These are phyloP conservation scores for Anguilla pacifica DNA, from an alignment of 2,797 vertebrate species.

Conservation along the genomic window DNA sequence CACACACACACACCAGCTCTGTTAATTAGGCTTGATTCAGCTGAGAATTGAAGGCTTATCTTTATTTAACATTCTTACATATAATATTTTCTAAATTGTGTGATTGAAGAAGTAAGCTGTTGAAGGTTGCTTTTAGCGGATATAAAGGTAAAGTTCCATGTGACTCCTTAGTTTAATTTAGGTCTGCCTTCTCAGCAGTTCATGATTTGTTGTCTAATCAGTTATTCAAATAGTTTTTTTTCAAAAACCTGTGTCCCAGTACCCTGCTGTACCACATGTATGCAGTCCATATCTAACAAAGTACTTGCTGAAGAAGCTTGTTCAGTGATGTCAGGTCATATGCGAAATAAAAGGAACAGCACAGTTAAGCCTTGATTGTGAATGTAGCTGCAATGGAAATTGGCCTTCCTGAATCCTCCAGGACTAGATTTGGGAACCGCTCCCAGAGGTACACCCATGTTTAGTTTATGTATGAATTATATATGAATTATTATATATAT, in stretches of 20 bases:
- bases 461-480: background rate
- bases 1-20: too few species aligned
- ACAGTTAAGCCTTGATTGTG: background rate
- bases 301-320: background rate
- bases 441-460: background rate
- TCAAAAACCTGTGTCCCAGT: background rate
- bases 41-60: too few species aligned
- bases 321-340: background rate
- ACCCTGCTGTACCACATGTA: background rate
- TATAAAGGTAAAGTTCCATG: too few species aligned
- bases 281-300: background rate
- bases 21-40: too few species aligned
- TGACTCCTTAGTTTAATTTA: background rate
- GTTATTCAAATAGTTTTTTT: background rate
- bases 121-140: too few species aligned
- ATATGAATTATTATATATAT: background rate
- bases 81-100: too few species aligned
- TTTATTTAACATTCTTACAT: too few species aligned
- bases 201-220: background rate
- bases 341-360: background rate
- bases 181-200: background rate
- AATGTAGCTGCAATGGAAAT: background rate
- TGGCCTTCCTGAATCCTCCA: background rate
- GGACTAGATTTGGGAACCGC: background rate
- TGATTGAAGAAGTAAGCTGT: too few species aligned